Conservation (phyloP, 23 tunicate genomes). For the Ascidia mentula region DNA sequence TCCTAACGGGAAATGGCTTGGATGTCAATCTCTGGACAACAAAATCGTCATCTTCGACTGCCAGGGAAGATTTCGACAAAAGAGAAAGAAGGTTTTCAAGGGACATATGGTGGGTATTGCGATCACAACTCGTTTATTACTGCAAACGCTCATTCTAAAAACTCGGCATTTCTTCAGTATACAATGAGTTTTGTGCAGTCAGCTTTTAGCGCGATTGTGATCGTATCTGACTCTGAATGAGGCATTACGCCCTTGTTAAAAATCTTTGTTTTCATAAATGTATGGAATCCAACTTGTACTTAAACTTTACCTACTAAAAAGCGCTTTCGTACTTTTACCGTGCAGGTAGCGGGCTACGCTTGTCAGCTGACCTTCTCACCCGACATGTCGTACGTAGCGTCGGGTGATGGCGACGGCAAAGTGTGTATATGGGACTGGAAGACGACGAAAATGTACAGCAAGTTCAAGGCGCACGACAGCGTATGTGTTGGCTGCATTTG, state of each 20-base stretch:
- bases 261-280: no score
- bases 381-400: conserved; percentile 89
- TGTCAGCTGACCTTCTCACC: conserved; percentile 93
- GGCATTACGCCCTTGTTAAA: no score
- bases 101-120: conserved; percentile 87
- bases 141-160: no score
- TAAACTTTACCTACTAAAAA: no score
- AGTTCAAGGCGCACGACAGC: conserved; percentile 93
- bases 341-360: conserved; percentile 96
- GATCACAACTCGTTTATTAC: no score
- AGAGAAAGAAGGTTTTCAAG: conserved; percentile 88
- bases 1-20: conserved; percentile 88
- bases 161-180: no score
- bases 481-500: conserved; percentile 91
- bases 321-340: not conserved
- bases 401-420: conserved; percentile 97
- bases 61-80: conserved; percentile 82
- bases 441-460: conserved; percentile 87
- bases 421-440: conserved; percentile 99
- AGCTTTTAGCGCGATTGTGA: no score
- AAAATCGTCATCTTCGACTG: conserved; percentile 84
- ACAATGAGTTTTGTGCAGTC: no score
- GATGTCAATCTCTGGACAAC: conserved; percentile 96
- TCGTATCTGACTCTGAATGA: no score
- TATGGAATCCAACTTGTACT: no score